Conservation (phyloP, 2,888 invertebrate species). For the Drosophila incognita region DNA sequence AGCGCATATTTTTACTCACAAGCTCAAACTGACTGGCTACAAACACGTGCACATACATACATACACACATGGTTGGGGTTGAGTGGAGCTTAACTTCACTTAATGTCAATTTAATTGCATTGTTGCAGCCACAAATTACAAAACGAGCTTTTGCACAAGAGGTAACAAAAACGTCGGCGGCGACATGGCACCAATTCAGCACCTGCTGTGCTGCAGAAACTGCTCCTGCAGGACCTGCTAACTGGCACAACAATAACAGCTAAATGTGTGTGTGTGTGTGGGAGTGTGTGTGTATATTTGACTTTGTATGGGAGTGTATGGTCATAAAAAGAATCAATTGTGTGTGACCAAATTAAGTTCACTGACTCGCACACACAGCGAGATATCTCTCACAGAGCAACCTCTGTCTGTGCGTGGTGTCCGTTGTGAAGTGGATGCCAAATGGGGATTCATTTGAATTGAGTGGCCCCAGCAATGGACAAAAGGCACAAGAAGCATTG, state of each 20-base stretch:
- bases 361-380: slow-evolving; percentile 62
- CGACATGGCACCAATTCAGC: slow-evolving; percentile 32
- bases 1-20: no score
- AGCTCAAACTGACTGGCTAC: no score
- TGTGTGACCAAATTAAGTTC: slow-evolving; percentile 84
- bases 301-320: slow-evolving; percentile 35
- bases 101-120: slow-evolving; percentile 82
- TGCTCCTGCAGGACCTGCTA: slow-evolving; percentile 11
- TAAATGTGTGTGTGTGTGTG: slow-evolving; percentile 4
- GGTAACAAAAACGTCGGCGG: slow-evolving; percentile 68
- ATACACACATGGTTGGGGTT: not conserved
- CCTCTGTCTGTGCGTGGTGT: slow-evolving; percentile 33
- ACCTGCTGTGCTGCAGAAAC: slow-evolving; percentile 22
- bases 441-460: slow-evolving; percentile 77
- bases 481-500: slow-evolving; percentile 24
- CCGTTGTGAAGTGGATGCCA: slow-evolving; percentile 76
- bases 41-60: no score
- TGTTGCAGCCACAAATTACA: slow-evolving; percentile 82
- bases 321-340: slow-evolving; percentile 81
- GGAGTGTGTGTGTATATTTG: slow-evolving; percentile 7
- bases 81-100: slow-evolving; percentile 67
- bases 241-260: slow-evolving; percentile 54
- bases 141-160: slow-evolving; percentile 74
- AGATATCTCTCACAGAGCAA: slow-evolving; percentile 2
- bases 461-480: slow-evolving; percentile 59